phyloP scores from a whole-genome alignment of 2,888 invertebrate species.

The Melipona bicolor region DNA sequence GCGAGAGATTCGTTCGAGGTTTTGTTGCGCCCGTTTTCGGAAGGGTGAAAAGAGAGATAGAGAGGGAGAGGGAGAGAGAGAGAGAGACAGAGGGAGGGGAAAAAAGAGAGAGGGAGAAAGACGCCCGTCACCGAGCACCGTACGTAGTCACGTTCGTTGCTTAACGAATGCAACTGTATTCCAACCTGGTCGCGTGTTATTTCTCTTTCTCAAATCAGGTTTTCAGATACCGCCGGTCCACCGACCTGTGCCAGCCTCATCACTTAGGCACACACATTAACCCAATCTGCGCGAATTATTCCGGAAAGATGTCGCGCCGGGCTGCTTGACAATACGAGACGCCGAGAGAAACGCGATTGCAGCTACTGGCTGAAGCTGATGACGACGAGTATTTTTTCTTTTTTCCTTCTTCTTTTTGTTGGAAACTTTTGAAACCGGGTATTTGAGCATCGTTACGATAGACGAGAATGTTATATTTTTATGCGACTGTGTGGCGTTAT shows the following conservation, averaged over 20 bases:
- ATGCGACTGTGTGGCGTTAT: too few species aligned
- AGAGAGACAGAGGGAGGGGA: too few species aligned
- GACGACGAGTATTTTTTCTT: background rate
- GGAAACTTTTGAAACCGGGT: background rate
- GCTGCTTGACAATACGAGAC: conserved; percentile 51
- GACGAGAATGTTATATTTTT: too few species aligned
- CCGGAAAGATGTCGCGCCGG: conserved; percentile 64
- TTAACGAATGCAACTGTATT: conserved; percentile 70
- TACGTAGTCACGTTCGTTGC: conserved; percentile 75
- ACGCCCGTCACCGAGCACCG: conserved; percentile 22
- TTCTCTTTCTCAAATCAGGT: conserved; percentile 61
- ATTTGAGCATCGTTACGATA: background rate
- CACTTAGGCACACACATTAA: conserved; percentile 66
- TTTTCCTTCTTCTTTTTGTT: background rate
- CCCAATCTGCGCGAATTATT: conserved; percentile 72
- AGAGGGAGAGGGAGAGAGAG: too few species aligned
- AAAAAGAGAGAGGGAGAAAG: conserved; percentile 16
- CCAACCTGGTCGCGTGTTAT: conserved; percentile 45
- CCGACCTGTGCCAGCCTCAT: conserved; percentile 11
- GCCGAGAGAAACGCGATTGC: background rate
- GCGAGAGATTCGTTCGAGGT: background rate
- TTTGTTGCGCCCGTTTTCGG: conserved; percentile 11
- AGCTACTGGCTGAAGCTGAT: background rate
- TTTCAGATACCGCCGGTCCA: conserved; percentile 34
- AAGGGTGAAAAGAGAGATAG: too few species aligned